Evolutionary conservation across 2,797 vertebrate genomes (phyloP).

Genomic region (Lophius americanus): DNA sequence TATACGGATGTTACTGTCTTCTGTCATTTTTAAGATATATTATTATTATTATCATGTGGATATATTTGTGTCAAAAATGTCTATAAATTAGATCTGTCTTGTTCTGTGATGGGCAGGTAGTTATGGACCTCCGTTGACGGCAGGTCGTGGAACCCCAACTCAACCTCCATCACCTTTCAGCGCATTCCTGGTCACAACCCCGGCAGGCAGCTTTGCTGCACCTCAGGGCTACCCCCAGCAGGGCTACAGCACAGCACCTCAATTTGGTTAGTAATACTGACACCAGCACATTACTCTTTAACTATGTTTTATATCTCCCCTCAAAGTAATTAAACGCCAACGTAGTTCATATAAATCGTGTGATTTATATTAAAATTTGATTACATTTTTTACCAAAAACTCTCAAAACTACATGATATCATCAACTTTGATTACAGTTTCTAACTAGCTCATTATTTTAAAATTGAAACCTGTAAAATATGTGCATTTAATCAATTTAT

Average conservation of each 20-base stretch:
- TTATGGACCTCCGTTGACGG: conserved; percentile 90
- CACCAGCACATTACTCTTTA: not conserved
- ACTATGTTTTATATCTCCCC: not conserved
- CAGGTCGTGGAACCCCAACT: conserved; percentile 90
- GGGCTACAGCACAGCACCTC: conserved; percentile 95
- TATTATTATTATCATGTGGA: not conserved
- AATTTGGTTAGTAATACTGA: conserved; percentile 89
- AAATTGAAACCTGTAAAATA: conserved; percentile 2
- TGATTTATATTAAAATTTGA: no score
- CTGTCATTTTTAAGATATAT: not conserved
- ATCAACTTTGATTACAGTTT: not conserved
- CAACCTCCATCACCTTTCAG: conserved; percentile 94
- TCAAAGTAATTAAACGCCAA: not conserved
- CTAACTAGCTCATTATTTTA: not conserved
- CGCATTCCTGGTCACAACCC: conserved; percentile 95
- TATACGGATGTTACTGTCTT: not conserved
- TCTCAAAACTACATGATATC: not conserved
- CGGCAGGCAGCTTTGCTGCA: conserved; percentile 92
- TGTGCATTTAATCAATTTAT: no score
- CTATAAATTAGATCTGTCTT: conserved; percentile 34
- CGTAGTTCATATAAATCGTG: not conserved
- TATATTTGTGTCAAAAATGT: conserved; percentile 10
- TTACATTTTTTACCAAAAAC: no score
- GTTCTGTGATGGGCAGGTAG: conserved; percentile 81
- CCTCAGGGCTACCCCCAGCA: conserved; percentile 95